Percentiles rank a stretch among this genome's conserved stretches.
These are phyloP conservation scores for Rhinopomastus cyanomelas DNA, from an alignment of 2,113 vertebrate species.

Conservation along the genomic window DNA sequence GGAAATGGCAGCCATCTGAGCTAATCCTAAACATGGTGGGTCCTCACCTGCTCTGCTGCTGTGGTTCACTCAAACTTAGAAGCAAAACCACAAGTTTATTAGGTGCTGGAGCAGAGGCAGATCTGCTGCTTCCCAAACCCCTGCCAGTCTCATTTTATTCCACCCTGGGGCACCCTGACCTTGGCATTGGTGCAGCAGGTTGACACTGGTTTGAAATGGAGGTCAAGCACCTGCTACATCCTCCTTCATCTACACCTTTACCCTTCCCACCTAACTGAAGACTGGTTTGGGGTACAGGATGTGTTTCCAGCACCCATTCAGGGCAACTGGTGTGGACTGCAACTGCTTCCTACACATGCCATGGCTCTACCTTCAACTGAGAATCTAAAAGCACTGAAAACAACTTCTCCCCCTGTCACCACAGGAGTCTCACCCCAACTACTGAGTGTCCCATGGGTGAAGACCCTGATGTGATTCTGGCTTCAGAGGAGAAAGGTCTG, in stretches of 20 bases:
- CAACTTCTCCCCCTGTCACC: background rate
- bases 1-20: background rate
- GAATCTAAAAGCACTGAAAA: background rate
- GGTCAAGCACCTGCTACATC: background rate
- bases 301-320: background rate
- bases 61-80: background rate
- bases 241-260: background rate
- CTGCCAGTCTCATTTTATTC: background rate
- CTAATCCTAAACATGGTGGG: background rate
- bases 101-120: background rate
- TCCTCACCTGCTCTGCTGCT: background rate
- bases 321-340: background rate
- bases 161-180: accelerated
- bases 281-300: background rate
- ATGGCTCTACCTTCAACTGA: background rate
- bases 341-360: background rate
- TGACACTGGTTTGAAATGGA: background rate
- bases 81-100: background rate
- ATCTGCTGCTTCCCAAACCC: background rate
- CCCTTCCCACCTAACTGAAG: background rate
- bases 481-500: background rate
- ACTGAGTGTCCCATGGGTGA: accelerated
- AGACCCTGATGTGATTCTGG: background rate
- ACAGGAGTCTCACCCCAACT: background rate
- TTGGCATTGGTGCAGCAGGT: background rate